A percentile compares a stretch with the other conserved stretches of the same genome.
phyloP scores from a whole-genome alignment of 2,797 vertebrate species.

The Silurus lanzhouensis region DNA sequence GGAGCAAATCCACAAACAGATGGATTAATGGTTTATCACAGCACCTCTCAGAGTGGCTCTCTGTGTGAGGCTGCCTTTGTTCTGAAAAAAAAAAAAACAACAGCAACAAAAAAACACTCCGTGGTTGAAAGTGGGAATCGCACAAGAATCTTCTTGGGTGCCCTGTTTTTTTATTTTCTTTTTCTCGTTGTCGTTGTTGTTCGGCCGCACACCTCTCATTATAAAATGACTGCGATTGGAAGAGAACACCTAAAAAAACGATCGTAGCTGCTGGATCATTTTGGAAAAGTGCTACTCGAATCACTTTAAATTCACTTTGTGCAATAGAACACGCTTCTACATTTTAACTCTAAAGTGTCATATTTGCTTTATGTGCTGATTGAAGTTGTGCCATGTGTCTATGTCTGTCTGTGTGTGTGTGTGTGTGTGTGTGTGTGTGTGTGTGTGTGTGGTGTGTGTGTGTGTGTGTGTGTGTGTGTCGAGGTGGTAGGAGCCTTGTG shows the following conservation, averaged over 20 bases:
- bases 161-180: background rate
- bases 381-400: slow-evolving; percentile 9
- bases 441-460: slow-evolving; percentile 20
- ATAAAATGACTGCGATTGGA: slow-evolving; percentile 7
- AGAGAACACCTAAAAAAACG: background rate
- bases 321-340: background rate
- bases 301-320: slow-evolving; percentile 8
- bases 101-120: background rate
- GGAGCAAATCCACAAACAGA: slow-evolving; percentile 54
- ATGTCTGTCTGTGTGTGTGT: background rate
- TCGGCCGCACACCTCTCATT: background rate
- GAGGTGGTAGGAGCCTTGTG: slow-evolving; percentile 33
- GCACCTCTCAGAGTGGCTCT: slow-evolving; percentile 51
- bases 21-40: slow-evolving; percentile 56
- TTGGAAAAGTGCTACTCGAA: background rate
- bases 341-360: background rate
- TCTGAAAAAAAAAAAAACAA: slow-evolving; percentile 9
- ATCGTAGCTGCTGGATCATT: background rate
- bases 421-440: background rate
- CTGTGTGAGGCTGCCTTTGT: slow-evolving; percentile 50
- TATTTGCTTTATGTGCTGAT: slow-evolving; percentile 26
- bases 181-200: background rate
- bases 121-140: slow-evolving; percentile 25
- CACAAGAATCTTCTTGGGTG: slow-evolving; percentile 15
- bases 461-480: slow-evolving; percentile 15